phyloP scores from a whole-genome alignment of 2,888 invertebrate species.

The Dioctria linearis region DNA sequence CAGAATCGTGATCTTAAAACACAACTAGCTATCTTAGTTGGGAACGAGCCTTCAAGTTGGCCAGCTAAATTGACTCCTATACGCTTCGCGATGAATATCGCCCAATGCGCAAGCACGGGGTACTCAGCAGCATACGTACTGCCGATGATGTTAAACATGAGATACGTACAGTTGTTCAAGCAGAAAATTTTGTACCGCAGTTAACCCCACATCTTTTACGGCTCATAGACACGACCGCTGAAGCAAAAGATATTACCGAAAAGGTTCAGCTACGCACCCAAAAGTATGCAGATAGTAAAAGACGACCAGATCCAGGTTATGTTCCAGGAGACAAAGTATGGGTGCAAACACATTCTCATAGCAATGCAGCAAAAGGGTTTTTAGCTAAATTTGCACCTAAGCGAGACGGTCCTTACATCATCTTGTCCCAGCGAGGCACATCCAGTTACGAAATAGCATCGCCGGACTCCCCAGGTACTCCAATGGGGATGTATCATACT shows the following conservation, averaged over 20 bases:
- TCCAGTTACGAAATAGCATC: constrained; percentile 33
- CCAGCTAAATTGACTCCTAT: no score
- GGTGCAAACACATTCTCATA: constrained; percentile 59
- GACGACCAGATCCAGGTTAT: constrained; percentile 56
- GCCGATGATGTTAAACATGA: not conserved
- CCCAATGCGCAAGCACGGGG: no score
- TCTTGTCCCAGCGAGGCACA: constrained; percentile 59
- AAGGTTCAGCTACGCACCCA: not conserved
- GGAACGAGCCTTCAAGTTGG: no score
- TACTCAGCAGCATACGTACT: not conserved
- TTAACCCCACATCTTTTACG: constrained; percentile 57
- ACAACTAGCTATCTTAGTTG: no score
- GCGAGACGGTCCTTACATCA: constrained; percentile 62
- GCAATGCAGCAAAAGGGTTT: constrained; percentile 57
- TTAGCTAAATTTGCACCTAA: constrained; percentile 62
- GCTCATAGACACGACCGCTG: not conserved
- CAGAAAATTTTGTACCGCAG: not conserved
- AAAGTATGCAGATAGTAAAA: not conserved
- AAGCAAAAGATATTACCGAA: not conserved
- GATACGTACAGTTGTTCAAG: not conserved
- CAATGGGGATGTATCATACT: not conserved
- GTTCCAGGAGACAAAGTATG: constrained; percentile 60
- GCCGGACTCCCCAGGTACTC: not conserved
- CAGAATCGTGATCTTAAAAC: no score
- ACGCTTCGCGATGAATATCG: no score